A percentile compares a stretch with the other conserved stretches of the same genome.
Evolutionary conservation across 2,888 invertebrate genomes (phyloP).

Genomic region (Seira musarum): DNA sequence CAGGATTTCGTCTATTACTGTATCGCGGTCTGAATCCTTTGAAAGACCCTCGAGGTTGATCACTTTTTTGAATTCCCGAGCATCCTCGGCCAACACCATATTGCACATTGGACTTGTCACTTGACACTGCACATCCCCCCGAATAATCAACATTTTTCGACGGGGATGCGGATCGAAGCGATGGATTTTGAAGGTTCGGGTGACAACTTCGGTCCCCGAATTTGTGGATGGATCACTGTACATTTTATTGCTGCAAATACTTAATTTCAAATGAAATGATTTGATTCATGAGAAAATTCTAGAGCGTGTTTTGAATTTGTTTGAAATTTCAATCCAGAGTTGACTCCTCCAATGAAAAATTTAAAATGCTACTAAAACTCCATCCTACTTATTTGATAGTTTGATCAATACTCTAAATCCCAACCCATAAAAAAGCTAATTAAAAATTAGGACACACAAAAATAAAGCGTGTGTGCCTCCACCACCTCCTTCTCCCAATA

Average conservation of each 20-base stretch:
- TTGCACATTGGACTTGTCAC: constrained; percentile 59
- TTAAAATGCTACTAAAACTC: no score
- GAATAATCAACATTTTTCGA: constrained; percentile 49
- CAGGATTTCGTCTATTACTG: constrained; percentile 48
- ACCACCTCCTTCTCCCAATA: no score
- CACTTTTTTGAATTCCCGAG: constrained; percentile 72
- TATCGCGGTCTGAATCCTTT: constrained; percentile 31
- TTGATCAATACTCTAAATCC: no score
- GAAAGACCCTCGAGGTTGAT: constrained; percentile 47
- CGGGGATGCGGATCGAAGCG: constrained; percentile 65
- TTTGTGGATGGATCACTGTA: constrained; percentile 36
- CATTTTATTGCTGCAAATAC: constrained; percentile 14
- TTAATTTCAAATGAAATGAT: background rate
- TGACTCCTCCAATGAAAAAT: background rate
- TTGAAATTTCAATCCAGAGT: background rate
- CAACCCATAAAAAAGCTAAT: no score
- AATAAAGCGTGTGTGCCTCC: no score
- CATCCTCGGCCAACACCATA: constrained; percentile 66
- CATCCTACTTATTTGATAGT: no score
- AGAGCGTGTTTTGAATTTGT: background rate
- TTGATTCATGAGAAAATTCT: background rate
- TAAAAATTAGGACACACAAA: no score
- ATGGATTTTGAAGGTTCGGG: constrained; percentile 44
- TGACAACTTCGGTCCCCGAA: constrained; percentile 52
- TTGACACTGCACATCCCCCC: constrained; percentile 62